Base-by-base conservation (phyloP, 2,797 vertebrate genomes). In the Petrocephalus sullivani region DNA sequence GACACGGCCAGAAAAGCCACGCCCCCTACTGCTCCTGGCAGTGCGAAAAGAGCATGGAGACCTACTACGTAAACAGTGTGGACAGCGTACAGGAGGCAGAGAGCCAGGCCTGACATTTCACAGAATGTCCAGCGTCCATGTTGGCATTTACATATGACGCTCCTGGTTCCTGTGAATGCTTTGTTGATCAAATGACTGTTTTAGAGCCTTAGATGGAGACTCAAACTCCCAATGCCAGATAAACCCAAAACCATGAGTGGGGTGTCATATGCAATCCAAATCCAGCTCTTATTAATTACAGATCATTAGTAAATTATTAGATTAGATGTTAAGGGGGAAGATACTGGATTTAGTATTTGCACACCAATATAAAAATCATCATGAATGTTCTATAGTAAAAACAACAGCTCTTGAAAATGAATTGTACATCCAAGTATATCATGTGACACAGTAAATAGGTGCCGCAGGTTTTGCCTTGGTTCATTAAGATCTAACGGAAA, bases 401-500 rank as follows among this genome's bases (percentile, higher is more conserved):
- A 37, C 14, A 71, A 71, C 14, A 71, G 28, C 64, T 67, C 61
- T 67, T 67, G 61, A 33, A 67, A 78, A 46, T 46, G 7, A 78
- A 33, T 37, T 2, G 37, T 78, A 78, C 71, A 49, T 78, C 19
- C 41, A 37, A n/a, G 46, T 78, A 78, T 78, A 78, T 78, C 19
- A 49, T 78, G 71, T 78, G 37, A 78, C 8, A 78, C 4, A 10
- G 71, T 49, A 78, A 78, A 49, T 19, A 19, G 71, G 14, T n/a
- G 19, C 71, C 37, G 49, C 19, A 6, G 71, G 28, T 49, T 78
- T 78, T n/a, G 33, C 41, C 37, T 78, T 78, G 71, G 71, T 78
- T 78, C 71, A 78, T 78, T 78, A 78, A 78, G 16, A 78, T 41
- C 71, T 19, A 78, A 78, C 71, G 37, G 71, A 78, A 78, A 41